Evolutionary conservation across 2,888 invertebrate genomes (phyloP).

Genomic region (Ectemnius continuus): DNA sequence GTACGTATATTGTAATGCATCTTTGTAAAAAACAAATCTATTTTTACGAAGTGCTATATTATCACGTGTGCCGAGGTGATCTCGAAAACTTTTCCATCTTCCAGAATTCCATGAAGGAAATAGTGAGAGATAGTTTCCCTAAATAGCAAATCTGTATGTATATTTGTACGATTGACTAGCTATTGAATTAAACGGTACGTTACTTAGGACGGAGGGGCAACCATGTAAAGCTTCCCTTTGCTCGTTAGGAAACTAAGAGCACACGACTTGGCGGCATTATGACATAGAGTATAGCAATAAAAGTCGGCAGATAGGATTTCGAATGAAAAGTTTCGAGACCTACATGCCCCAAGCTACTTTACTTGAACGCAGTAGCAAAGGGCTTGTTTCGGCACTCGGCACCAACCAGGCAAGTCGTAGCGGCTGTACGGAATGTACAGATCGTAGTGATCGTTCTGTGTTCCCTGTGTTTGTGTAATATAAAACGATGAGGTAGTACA

Average conservation of each 20-base stretch:
- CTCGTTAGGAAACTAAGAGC: neutral
- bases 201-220: neutral
- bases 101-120: constrained; percentile 10
- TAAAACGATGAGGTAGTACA: constrained; percentile 74
- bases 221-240: neutral
- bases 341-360: constrained; percentile 34
- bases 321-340: constrained; percentile 37
- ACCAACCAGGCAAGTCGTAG: constrained; percentile 49
- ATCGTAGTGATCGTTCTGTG: constrained; percentile 51
- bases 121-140: neutral
- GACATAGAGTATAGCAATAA: neutral
- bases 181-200: constrained; percentile 4
- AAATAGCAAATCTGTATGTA: neutral
- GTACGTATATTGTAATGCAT: constrained; percentile 48
- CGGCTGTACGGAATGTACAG: constrained; percentile 63
- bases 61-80: constrained; percentile 47
- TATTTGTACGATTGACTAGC: constrained; percentile 26
- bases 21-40: constrained; percentile 46
- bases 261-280: neutral
- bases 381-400: constrained; percentile 43
- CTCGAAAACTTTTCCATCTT: constrained; percentile 25
- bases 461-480: constrained; percentile 62
- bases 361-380: constrained; percentile 50
- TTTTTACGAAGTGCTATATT: constrained; percentile 38
- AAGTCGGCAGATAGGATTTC: constrained; percentile 2